These are phyloP conservation scores for Orycteropus afer DNA, from an alignment of 2,113 vertebrate genomes.

Conservation along the genomic window DNA sequence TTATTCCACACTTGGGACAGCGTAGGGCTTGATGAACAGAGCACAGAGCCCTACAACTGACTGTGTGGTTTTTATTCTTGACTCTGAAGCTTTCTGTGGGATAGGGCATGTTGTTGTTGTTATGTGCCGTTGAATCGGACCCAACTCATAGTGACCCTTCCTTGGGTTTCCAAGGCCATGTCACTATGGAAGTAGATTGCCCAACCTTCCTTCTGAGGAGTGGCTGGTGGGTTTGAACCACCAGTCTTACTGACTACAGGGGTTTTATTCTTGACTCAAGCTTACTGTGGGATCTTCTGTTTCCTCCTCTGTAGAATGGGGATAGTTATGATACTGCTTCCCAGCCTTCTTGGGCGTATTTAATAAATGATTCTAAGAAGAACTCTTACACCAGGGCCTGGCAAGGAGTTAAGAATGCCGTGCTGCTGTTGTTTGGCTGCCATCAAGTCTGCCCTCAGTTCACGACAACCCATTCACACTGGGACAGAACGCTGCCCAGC, in stretches of 20 bases:
- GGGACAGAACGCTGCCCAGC: not conserved
- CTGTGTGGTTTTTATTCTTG: not conserved
- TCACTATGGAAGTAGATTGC: too few relatives aligned
- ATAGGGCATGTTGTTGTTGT: too few relatives aligned
- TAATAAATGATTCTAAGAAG: not conserved
- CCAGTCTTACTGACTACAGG: too few relatives aligned
- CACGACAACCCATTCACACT: not conserved
- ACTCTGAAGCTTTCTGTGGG: not conserved
- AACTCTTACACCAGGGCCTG: not conserved
- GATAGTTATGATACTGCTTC: not conserved
- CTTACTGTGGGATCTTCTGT: not conserved
- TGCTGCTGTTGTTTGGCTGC: too few relatives aligned
- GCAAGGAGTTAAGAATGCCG: not conserved
- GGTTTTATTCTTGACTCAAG: too few relatives aligned
- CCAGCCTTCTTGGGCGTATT: not conserved
- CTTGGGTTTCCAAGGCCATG: too few relatives aligned
- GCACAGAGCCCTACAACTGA: too few relatives aligned
- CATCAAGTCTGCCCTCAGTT: not conserved
- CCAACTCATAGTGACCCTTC: too few relatives aligned
- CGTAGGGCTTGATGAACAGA: accelerated
- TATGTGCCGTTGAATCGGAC: too few relatives aligned
- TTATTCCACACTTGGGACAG: not conserved
- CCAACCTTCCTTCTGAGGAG: too few relatives aligned
- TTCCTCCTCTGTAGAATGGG: not conserved
- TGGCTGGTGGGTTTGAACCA: too few relatives aligned